phyloP scores from a whole-genome alignment of 1,140 invertebrate species.

The Andricus grossulariae region DNA sequence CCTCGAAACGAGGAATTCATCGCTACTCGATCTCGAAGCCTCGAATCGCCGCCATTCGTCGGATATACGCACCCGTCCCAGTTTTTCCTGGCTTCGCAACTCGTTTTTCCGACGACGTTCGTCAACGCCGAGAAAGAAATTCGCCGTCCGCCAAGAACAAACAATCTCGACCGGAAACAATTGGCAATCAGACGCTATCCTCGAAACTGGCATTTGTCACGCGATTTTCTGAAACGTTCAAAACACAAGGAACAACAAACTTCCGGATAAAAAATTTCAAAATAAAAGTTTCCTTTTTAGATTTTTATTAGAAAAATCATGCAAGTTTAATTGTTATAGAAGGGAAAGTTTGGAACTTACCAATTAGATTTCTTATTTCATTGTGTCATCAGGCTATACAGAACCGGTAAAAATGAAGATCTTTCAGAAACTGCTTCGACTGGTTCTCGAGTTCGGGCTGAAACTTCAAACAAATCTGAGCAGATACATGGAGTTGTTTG shows the following conservation, averaged over 20 bases:
- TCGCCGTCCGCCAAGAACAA: constrained; percentile 50
- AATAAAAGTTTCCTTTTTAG: no score
- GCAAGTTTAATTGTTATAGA: no score
- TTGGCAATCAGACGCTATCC: constrained; percentile 61
- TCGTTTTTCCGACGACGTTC: constrained; percentile 41
- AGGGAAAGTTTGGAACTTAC: no score
- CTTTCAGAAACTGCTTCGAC: constrained; percentile 40
- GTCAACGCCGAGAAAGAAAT: constrained; percentile 16
- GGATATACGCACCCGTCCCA: constrained; percentile 32
- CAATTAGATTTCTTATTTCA: no score
- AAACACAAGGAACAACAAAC: constrained; percentile 25
- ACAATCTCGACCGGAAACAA: constrained; percentile 63
- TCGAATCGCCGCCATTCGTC: constrained; percentile 30
- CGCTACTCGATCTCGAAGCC: constrained; percentile 43
- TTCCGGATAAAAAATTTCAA: background rate
- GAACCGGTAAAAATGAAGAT: constrained; percentile 51
- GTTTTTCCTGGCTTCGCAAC: constrained; percentile 39
- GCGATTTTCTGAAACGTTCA: constrained; percentile 34
- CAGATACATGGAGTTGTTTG: constrained; percentile 49
- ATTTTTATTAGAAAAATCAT: no score
- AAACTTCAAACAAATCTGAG: constrained; percentile 46
- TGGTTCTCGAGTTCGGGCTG: constrained; percentile 31
- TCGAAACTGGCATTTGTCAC: constrained; percentile 59
- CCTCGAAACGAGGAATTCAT: constrained; percentile 59
- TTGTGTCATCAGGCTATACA: constrained; percentile 16